These are phyloP conservation scores for Chloroceryle aenea DNA, from an alignment of 2,113 vertebrate genomes.

Conservation along the genomic window DNA sequence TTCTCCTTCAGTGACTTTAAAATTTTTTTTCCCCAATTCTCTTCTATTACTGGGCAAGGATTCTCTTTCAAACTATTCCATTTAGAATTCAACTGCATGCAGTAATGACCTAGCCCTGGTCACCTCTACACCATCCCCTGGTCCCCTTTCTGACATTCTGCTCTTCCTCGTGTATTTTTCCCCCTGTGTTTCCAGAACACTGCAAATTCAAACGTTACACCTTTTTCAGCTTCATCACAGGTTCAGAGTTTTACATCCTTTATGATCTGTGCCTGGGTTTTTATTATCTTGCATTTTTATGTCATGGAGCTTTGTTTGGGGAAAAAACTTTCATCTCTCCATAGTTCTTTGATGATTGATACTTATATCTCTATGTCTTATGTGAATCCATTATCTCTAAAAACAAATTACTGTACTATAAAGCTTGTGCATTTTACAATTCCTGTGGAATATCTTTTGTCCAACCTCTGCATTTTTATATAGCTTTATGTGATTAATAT, in stretches of 20 bases:
- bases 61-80: not conserved
- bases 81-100: not conserved
- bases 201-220: not conserved
- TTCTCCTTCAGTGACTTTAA: not conserved
- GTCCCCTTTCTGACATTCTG: not conserved
- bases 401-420: not conserved
- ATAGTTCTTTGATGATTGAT: not conserved
- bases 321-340: not conserved
- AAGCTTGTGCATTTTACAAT: not conserved
- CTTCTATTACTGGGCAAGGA: not conserved
- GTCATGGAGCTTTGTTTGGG: not conserved
- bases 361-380: not conserved
- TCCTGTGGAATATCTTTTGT: not conserved
- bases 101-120: not conserved
- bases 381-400: not conserved
- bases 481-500: not conserved
- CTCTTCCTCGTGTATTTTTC: not conserved
- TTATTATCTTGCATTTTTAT: not conserved
- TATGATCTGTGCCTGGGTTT: not conserved
- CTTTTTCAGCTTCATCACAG: not conserved
- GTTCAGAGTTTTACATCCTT: not conserved
- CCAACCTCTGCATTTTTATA: not conserved
- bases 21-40: not conserved
- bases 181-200: not conserved
- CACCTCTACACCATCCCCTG: not conserved